Evolutionary conservation across 2,797 vertebrate species (phyloP).

Genomic region (Epinephelus coioides): DNA sequence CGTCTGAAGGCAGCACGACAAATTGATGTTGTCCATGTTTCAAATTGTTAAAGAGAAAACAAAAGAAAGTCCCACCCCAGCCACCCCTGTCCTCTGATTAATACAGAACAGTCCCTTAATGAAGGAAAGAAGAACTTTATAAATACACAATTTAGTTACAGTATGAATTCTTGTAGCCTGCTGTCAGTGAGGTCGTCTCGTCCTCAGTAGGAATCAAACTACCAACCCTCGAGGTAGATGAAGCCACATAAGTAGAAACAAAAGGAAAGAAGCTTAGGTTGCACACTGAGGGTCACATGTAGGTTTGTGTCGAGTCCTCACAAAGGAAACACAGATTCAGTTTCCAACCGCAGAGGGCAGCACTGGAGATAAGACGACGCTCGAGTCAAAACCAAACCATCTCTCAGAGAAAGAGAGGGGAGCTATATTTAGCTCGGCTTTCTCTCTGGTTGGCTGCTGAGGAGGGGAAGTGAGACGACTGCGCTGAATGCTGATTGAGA

Average conservation of each 20-base stretch:
- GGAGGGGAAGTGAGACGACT: slow-evolving; percentile 7
- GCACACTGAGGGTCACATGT: slow-evolving; percentile 3
- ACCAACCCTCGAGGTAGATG: neutral
- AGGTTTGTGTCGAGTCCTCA: slow-evolving; percentile 11
- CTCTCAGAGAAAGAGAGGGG: slow-evolving; percentile 15
- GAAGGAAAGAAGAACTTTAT: neutral
- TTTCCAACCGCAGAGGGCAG: slow-evolving; percentile 20
- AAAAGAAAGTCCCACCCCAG: too few species aligned
- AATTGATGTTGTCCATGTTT: too few species aligned
- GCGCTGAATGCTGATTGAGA: slow-evolving; percentile 27
- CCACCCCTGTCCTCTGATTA: too few species aligned
- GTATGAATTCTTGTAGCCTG: neutral
- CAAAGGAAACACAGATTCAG: neutral
- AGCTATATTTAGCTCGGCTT: slow-evolving; percentile 56
- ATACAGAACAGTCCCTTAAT: too few species aligned
- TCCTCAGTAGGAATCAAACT: slow-evolving; percentile 1
- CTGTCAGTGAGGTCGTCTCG: neutral
- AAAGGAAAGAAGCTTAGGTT: neutral
- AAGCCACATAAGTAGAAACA: too few species aligned
- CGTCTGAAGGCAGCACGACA: too few species aligned
- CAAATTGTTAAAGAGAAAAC: too few species aligned
- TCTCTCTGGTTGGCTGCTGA: slow-evolving; percentile 25
- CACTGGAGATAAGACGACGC: slow-evolving; percentile 18
- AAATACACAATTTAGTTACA: neutral
- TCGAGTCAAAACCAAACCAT: slow-evolving; percentile 43